Evolutionary conservation across 2,888 invertebrate species (phyloP).

Genomic region (Rhingia campestris): DNA sequence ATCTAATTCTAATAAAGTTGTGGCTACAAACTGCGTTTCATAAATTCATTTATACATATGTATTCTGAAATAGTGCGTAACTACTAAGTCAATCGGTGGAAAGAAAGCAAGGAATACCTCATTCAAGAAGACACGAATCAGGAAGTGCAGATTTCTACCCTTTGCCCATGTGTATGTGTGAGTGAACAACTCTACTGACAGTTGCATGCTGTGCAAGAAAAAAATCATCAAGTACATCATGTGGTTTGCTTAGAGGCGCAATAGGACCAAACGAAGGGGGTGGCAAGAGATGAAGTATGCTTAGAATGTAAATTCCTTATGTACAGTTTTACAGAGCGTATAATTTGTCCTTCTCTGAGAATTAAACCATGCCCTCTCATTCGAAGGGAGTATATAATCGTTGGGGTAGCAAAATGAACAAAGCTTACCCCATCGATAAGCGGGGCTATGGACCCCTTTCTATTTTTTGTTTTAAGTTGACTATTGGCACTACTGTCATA

Average conservation of each 20-base stretch:
- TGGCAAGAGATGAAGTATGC: constrained; percentile 28
- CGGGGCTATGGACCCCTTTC: constrained; percentile 3
- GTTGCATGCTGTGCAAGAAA: constrained; percentile 66
- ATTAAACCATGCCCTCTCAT: constrained; percentile 17
- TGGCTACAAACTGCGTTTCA: constrained; percentile 22
- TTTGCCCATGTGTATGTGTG: constrained; percentile 20
- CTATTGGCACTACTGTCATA: constrained; percentile 63
- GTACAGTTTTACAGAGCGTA: constrained; percentile 54
- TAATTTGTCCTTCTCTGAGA: constrained; percentile 43
- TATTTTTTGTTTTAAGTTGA: constrained; percentile 9
- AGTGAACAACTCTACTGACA: constrained; percentile 29
- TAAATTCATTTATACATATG: constrained; percentile 24
- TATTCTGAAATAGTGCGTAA: constrained; percentile 32
- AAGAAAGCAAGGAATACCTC: constrained; percentile 4
- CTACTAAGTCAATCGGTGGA: constrained; percentile 19
- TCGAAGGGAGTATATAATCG: constrained; percentile 44
- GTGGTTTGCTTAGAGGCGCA: constrained; percentile 61
- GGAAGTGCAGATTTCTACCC: constrained; percentile 55
- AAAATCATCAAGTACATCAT: constrained; percentile 70
- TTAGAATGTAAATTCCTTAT: constrained; percentile 61
- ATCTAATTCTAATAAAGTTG: constrained; percentile 27
- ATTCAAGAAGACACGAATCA: constrained; percentile 23
- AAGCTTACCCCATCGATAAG: constrained; percentile 26
- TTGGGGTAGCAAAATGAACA: constrained; percentile 67
- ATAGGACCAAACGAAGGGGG: constrained; percentile 23